Evolutionary conservation across 2,888 invertebrate species (phyloP), one percentile per base, ranked within the genome.

Genomic region (Choreutis nemorana): DNA sequence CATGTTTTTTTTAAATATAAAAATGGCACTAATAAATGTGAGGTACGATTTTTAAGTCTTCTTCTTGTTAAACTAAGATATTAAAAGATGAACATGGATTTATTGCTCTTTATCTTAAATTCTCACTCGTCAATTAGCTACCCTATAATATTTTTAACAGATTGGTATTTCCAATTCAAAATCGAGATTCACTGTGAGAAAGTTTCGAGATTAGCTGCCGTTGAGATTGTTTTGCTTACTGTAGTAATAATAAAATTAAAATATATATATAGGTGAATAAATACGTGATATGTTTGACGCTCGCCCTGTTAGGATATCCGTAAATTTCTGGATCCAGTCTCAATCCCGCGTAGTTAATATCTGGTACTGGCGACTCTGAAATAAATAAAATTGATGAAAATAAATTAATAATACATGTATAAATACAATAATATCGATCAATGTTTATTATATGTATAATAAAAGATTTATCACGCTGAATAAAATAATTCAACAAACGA

Each of bases 291-390:
- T 23, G 22, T 23, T n/a, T 34, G 11, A 23, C 33, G 24, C 30
- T 33, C 9, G 40, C 32, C 16, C 29, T 34, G 10, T 39, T 38
- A 10, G 35, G 44, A 29, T 41, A 39, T 3, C 66, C 60, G 42
- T 66, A 65, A 3, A 61, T 40, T 2, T 45, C 37, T 4, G 80
- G 81, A 36, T 83, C 81, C 49, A 77, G 79, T 8, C 80, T 67
- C 5, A 88, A 61, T 3, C 87, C 87, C 1, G 84, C 79, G 53
- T 82, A 87, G 50, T 87, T 87, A 86, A 87, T 86, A 77, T 88
- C 86, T 64, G 88, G 87, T 44, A 81, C 81, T 53, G 81, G 81
- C 48, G 84, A 86, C 78, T 87, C 88, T 89, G 82, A 1, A 58
- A 56, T 29, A 10, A 39, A 23, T 34, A 32, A 32, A 12, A 29